Base-by-base conservation (phyloP, 2,888 invertebrate genomes). In the Drosophila lacicola region DNA sequence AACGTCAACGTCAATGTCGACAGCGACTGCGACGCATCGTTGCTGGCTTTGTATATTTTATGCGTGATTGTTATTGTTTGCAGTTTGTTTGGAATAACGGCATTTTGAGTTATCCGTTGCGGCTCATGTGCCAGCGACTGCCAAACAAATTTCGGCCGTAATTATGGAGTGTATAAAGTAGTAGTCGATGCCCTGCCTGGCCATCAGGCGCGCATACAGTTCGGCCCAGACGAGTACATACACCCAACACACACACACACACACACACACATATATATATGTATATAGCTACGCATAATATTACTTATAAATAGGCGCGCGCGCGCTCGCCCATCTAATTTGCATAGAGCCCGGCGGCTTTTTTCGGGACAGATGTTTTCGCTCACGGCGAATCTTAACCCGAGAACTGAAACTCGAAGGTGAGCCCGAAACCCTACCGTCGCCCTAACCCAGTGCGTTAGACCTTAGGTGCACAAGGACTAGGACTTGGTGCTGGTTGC, bases 41-140 rank as follows among this genome's bases (percentile, higher is more conserved):
- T 29, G 29, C 8, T 29, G 29, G 29, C 41, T 57, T 57, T 14
- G 42, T 64, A 78, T 83, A 80, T 81, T 87, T 84, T 84, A 72
- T 87, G 82, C 85, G 65, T 82, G 82, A 83, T 88, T 83, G 83
- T 90, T 90, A 86, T 82, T 86, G 89, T 85, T 88, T 87, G 89
- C 88, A 81, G 70, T 84, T 72, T 74, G 81, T 62, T 29, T 69
- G 67, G 58, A 53, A 68, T 70, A 86, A 82, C 77, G 63, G 64
- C 54, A 54, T 70, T 66, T 65, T 66, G 62, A 77, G 78, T 64
- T 85, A 88, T 84, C 69, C 86, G 67, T 81, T 88, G 85, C 78
- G 87, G 68, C 88, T 89, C 89, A 83, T 89, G 62, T 87, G 82
- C 70, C 83, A 47, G 50, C 64, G 55, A 51, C 72, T 71, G 80